Percentiles rank a stretch among this genome's conserved stretches.
Evolutionary conservation across 92 coral and sea anemone species (phyloP).

Genomic region (Siderastrea radians): DNA sequence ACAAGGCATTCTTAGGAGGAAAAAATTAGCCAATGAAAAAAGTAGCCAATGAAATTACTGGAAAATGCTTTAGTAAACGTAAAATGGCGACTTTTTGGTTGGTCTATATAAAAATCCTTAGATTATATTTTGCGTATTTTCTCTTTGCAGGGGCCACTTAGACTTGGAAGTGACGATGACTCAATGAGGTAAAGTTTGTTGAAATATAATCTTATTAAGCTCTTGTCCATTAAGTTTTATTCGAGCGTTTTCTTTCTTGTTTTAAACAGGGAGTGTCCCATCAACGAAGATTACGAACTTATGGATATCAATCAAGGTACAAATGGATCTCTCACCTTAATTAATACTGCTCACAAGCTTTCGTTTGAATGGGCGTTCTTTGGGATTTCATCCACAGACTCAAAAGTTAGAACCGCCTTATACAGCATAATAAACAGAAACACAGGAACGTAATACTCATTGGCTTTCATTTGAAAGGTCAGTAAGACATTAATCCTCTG

Average conservation of each 20-base stretch:
- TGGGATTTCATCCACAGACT: no score
- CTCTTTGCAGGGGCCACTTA: constrained; percentile 29
- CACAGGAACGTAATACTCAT: not conserved
- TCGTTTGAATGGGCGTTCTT: not conserved
- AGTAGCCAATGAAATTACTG: no score
- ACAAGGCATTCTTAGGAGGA: no score
- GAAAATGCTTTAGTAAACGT: no score
- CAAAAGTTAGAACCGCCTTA: no score
- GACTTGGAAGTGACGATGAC: constrained; percentile 45
- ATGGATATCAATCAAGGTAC: constrained; percentile 76
- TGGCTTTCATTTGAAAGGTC: no score
- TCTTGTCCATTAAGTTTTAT: not conserved
- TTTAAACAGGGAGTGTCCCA: constrained; percentile 24
- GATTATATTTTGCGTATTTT: not conserved
- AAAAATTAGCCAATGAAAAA: no score
- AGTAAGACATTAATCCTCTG: no score
- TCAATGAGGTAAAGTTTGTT: constrained; percentile 38
- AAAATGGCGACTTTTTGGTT: no score
- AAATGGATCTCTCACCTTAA: not conserved
- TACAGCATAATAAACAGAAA: no score
- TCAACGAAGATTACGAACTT: constrained; percentile 74
- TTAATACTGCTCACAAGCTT: constrained; percentile 2
- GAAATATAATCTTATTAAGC: not conserved
- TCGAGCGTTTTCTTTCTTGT: not conserved
- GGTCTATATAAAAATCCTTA: not conserved